Percentiles rank a stretch among this genome's conserved stretches.
Evolutionary conservation across 2,888 invertebrate genomes (phyloP).

Genomic region (Omphaloscelis lunosa): DNA sequence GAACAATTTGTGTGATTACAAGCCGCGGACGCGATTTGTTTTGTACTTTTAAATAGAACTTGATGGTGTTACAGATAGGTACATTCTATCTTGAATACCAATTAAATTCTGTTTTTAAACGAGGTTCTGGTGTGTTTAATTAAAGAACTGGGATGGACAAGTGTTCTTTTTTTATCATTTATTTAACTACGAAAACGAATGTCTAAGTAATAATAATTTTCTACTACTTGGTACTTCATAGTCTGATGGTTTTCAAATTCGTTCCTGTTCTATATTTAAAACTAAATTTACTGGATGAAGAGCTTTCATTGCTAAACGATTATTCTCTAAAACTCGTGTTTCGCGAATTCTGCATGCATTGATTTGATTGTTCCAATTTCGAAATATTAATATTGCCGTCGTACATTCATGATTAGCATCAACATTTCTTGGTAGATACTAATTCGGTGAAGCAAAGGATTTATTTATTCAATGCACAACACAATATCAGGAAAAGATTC

Average conservation of each 20-base stretch:
- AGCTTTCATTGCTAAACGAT: background rate
- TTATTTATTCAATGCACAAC: background rate
- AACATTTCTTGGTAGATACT: background rate
- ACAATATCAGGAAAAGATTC: background rate
- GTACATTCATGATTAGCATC: background rate
- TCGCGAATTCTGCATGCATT: background rate
- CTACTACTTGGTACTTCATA: background rate
- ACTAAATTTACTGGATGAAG: background rate
- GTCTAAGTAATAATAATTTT: background rate
- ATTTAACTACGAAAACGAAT: background rate
- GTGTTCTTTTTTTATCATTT: conserved; percentile 3
- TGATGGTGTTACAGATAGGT: conserved; percentile 41
- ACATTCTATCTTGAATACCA: conserved; percentile 13
- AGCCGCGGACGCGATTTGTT: conserved; percentile 51
- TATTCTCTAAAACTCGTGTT: background rate
- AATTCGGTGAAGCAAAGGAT: background rate
- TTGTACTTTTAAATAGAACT: conserved; percentile 50
- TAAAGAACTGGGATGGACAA: background rate
- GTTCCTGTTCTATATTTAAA: background rate
- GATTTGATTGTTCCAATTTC: background rate
- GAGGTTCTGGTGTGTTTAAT: conserved; percentile 26
- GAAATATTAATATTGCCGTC: background rate
- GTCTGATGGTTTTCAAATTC: background rate
- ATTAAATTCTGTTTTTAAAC: conserved; percentile 35
- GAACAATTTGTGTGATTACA: conserved; percentile 77